Evolutionary conservation across 2,888 invertebrate genomes (phyloP), one percentile per base, ranked within the genome.

Genomic region (Drosophila anomalata): DNA sequence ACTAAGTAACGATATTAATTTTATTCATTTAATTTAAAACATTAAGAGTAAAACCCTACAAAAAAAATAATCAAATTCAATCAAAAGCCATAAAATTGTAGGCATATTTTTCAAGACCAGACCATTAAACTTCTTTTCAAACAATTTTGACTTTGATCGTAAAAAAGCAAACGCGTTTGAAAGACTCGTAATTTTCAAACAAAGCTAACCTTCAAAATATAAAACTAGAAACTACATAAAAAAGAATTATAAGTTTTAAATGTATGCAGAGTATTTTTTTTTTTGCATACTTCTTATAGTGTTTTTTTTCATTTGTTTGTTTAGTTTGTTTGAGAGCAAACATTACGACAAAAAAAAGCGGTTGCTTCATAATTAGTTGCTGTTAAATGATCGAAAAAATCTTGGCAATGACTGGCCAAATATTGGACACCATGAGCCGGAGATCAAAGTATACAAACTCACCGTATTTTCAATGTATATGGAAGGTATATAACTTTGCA

Each of bases 351-450:
- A 29, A 17, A 63, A 65, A 41, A 53, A 47, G 66, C 55, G 71
- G 72, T 72, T 83, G 77, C 59, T 65, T 86, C 68, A 76, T 83
- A 79, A 86, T 83, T 86, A 83, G 83, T 65, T 72, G 75, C 61
- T 78, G 85, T 81, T 68, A 71, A 81, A 76, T 65, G 55, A 71
- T 36, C 57, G 66, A 50, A 55, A 55, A 36, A 61, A 46, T 56
- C 42, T 47, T 44, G 57, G 50, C 68, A 47, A 81, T 79, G 77
- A 79, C 79, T 82, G 55, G 67, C 60, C 65, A 80, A 77, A 83
- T 79, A 66, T 73, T 76, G 51, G 55, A 59, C 66, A 66, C 46
- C 73, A 63, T 65, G 61, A 57, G 69, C 22, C 59, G 46, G 31
- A 73, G 67, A 63, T 62, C 59, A 65, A 54, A 51, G 61, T 46